Evolutionary conservation across 2,888 invertebrate species (phyloP).

Genomic region (Notodonta ziczac): DNA sequence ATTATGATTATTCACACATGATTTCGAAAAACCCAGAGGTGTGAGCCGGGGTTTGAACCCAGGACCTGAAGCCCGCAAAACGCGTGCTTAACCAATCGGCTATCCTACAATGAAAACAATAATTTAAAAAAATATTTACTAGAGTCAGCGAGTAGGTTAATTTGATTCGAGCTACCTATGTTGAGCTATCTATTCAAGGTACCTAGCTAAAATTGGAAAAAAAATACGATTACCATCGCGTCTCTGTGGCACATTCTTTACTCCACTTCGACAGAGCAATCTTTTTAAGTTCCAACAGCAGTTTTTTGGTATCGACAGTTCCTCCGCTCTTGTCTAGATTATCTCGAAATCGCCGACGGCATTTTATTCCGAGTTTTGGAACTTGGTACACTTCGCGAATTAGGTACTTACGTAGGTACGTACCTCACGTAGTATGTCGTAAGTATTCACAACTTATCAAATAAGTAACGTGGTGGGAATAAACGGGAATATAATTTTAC

Average conservation of each 20-base stretch:
- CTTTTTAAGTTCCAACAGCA: conserved; percentile 6
- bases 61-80: no score
- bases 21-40: no score
- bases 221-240: neutral
- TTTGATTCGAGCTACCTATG: no score
- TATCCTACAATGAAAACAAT: no score
- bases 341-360: conserved; percentile 8
- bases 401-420: neutral
- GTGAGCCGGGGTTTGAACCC: no score
- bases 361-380: conserved; percentile 7
- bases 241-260: neutral
- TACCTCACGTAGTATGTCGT: neutral
- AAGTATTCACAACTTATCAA: neutral
- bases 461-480: neutral
- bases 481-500: no score
- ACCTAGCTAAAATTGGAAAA: no score
- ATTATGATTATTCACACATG: no score
- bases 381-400: neutral
- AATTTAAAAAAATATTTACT: no score
- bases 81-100: no score
- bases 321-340: conserved; percentile 2
- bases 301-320: conserved; percentile 8
- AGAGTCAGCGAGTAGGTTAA: no score
- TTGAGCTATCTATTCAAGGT: no score
- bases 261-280: neutral